A percentile compares a stretch with the other conserved stretches of the same genome.
phyloP scores from a whole-genome alignment of 2,888 invertebrate genomes.

The Crematogaster levior region DNA sequence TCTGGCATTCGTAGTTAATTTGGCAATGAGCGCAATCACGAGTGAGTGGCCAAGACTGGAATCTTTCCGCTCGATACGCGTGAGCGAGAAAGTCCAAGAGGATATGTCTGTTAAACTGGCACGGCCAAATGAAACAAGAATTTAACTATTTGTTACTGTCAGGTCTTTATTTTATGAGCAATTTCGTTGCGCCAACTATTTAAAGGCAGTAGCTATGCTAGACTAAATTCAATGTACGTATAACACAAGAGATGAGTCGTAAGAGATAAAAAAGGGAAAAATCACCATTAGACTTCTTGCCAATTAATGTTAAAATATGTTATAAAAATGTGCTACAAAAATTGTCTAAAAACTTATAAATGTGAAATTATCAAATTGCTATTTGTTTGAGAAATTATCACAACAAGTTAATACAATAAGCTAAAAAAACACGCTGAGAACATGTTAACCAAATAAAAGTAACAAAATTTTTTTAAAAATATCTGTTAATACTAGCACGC shows the following conservation, averaged over 20 bases:
- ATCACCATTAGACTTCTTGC: not conserved
- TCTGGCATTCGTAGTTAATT: conserved; percentile 56
- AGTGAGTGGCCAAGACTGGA: conserved; percentile 32
- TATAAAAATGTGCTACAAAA: too few species aligned
- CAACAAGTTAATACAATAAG: not conserved
- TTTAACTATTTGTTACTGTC: not conserved
- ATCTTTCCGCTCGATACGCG: conserved; percentile 48
- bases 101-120: conserved; percentile 4
- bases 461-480: not conserved
- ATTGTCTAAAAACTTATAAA: too few species aligned
- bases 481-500: not conserved
- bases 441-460: not conserved
- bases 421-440: not conserved
- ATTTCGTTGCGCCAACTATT: not conserved
- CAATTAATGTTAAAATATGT: not conserved
- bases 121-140: not conserved
- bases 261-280: not conserved
- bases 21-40: conserved; percentile 70
- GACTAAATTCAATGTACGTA: not conserved
- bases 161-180: not conserved
- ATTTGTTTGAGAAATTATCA: not conserved
- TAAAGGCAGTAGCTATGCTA: not conserved
- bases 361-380: not conserved
- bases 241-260: not conserved
- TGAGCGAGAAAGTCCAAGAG: conserved; percentile 39